Percentiles rank a stretch among this genome's conserved stretches.
phyloP scores from a whole-genome alignment of 2,888 invertebrate species.

The Ephialtes manifestator region DNA sequence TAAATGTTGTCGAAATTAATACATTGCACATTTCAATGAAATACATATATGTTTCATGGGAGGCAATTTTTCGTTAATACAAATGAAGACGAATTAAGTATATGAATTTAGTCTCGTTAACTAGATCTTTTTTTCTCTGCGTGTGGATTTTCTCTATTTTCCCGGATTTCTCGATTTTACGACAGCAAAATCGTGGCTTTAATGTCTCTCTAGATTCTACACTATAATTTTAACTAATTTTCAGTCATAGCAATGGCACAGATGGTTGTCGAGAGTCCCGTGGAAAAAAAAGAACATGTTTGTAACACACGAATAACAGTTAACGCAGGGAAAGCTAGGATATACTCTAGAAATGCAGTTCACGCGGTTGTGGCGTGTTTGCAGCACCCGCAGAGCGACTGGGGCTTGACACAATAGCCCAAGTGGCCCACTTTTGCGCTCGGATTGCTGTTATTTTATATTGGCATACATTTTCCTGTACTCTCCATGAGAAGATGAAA shows the following conservation, averaged over 20 bases:
- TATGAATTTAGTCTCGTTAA: no score
- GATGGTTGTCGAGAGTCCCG: slow-evolving; percentile 39
- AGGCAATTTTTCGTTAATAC: no score
- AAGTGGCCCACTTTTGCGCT: slow-evolving; percentile 54
- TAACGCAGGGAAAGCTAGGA: slow-evolving; percentile 60
- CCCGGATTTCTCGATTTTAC: slow-evolving; percentile 11
- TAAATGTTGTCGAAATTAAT: no score
- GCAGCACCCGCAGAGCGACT: slow-evolving; percentile 11
- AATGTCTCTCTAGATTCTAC: background rate
- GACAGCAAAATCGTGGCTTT: background rate
- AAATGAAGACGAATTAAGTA: no score
- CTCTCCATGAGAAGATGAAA: background rate
- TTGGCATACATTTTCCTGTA: slow-evolving; percentile 51
- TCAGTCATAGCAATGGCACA: background rate
- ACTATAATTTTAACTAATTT: background rate
- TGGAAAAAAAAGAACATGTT: slow-evolving; percentile 8
- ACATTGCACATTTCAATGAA: no score
- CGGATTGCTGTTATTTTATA: slow-evolving; percentile 39
- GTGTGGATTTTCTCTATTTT: background rate
- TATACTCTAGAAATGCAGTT: slow-evolving; percentile 61
- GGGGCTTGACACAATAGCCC: slow-evolving; percentile 47
- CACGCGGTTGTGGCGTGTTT: slow-evolving; percentile 27
- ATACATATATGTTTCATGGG: no score
- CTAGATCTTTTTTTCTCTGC: no score
- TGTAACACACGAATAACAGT: slow-evolving; percentile 27